Conservation (phyloP, 2,797 vertebrate species). For the Amblyraja radiata region DNA sequence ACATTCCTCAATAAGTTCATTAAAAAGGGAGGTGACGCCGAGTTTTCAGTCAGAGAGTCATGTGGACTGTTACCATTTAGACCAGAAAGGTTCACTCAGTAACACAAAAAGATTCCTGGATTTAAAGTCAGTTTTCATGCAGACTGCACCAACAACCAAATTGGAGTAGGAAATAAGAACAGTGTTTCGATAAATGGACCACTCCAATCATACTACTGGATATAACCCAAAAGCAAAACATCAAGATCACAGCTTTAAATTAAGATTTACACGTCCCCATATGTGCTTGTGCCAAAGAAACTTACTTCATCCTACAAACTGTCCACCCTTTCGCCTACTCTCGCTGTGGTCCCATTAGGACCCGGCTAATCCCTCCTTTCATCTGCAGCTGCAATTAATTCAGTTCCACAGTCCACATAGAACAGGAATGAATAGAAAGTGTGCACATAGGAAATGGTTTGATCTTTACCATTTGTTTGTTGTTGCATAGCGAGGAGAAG, state of each 20-base stretch:
- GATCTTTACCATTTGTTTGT: neutral
- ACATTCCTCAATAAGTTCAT: slow-evolving; percentile 14
- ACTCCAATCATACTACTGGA: neutral
- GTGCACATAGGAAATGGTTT: neutral
- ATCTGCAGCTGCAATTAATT: slow-evolving; percentile 18
- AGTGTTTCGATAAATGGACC: neutral
- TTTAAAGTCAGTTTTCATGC: neutral
- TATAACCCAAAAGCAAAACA: neutral
- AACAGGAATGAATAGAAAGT: slow-evolving; percentile 7
- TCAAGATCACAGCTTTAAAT: neutral
- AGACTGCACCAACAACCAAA: neutral
- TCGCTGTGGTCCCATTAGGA: neutral
- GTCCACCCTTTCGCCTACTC: neutral
- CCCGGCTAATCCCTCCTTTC: neutral
- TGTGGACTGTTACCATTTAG: neutral
- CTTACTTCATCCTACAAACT: neutral
- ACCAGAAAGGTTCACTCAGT: neutral
- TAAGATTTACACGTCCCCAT: too few species aligned
- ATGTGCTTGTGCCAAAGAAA: neutral
- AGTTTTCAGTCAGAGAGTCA: neutral
- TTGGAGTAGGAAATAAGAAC: neutral
- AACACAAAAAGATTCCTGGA: neutral
- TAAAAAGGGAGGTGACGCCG: neutral
- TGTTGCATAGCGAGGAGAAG: neutral
- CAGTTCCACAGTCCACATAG: neutral